Conservation (phyloP, 2,888 invertebrate genomes). For the Bombylius major region DNA sequence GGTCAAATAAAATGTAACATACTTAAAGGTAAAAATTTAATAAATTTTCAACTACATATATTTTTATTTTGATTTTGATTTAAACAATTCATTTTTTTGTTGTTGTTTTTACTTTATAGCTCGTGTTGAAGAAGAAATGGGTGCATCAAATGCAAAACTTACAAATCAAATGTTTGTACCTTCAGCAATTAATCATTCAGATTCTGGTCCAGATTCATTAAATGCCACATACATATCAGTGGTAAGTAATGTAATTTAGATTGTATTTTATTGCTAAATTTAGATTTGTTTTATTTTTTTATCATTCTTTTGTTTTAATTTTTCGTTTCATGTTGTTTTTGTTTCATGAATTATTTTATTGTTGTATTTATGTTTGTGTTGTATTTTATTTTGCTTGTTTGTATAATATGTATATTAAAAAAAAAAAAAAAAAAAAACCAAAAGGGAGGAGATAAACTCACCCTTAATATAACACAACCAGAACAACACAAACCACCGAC, state of each 20-base stretch:
- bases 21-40: slow-evolving; percentile 57
- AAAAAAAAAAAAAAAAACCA: slow-evolving; percentile 8
- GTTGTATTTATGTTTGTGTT: not conserved
- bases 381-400: slow-evolving; percentile 3
- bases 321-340: not conserved
- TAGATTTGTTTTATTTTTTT: not conserved
- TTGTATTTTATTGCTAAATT: not conserved
- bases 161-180: slow-evolving; percentile 48
- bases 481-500: slow-evolving; percentile 25
- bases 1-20: slow-evolving; percentile 92
- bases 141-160: slow-evolving; percentile 36
- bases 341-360: not conserved
- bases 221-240: slow-evolving; percentile 63
- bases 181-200: slow-evolving; percentile 33
- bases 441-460: slow-evolving; percentile 58
- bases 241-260: slow-evolving; percentile 41
- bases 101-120: slow-evolving; percentile 36
- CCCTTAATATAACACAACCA: slow-evolving; percentile 49
- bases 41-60: not conserved
- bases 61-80: not conserved
- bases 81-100: slow-evolving; percentile 5
- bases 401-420: slow-evolving; percentile 9
- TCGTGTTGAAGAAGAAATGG: slow-evolving; percentile 52
- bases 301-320: not conserved
- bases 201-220: slow-evolving; percentile 37